phyloP scores from a whole-genome alignment of 2,113 vertebrate species.

The Mastomys natalensis region DNA sequence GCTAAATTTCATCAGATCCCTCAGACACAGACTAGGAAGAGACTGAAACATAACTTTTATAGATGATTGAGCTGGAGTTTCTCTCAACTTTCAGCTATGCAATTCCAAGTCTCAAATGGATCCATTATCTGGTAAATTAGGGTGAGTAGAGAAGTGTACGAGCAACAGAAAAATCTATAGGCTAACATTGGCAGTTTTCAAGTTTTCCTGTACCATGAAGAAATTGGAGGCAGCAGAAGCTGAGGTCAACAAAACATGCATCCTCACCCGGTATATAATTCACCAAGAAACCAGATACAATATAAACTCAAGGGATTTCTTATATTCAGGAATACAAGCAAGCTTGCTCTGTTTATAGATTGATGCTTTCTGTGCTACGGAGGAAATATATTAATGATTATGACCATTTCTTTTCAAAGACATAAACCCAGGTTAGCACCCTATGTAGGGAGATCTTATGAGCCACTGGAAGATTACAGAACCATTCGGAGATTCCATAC shows the following conservation, averaged over 20 bases:
- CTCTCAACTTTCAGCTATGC: background rate
- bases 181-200: background rate
- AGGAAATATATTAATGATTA: background rate
- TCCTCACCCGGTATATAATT: background rate
- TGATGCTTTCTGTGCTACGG: background rate
- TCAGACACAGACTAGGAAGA: background rate
- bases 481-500: background rate
- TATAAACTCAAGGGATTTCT: background rate
- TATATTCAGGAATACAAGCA: background rate
- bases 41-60: background rate
- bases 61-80: conserved; percentile 6
- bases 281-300: background rate
- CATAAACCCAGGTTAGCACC: background rate
- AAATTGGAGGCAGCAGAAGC: background rate
- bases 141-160: background rate
- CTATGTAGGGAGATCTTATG: conserved; percentile 47
- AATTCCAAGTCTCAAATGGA: background rate
- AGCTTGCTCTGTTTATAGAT: background rate
- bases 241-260: background rate
- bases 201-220: background rate
- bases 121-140: conserved; percentile 31
- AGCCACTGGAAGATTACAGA: conserved; percentile 16
- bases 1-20: conserved; percentile 47
- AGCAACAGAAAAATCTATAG: background rate
- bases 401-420: background rate